Base-by-base conservation (phyloP, 2,888 invertebrate genomes). In the Ennomos erosarius region DNA sequence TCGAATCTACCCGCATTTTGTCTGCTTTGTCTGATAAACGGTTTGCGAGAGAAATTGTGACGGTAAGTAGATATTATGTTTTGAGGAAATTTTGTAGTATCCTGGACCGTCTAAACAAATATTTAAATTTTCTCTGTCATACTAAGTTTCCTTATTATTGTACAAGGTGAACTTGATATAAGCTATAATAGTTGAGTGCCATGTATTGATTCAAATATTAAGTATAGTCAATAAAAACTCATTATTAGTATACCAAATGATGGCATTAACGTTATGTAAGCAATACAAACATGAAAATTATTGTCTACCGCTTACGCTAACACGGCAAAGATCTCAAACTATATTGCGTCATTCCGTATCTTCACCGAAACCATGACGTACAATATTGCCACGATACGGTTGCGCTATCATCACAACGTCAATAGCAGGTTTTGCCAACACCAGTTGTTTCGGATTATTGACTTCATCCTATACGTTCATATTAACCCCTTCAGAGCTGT, bases 401-500 rank as follows among this genome's bases (percentile, higher is more conserved):
- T 82, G 84, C 82, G 88, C 82, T 87, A 87, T 86, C 87, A 77
- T 77, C 73, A 71, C 80, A 79, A 82, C 81, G 92, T 91, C 91
- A 92, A 85, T 87, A 78, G 87, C 92, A 92, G 90, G 84, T 87
- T 77, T 85, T 77, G 78, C 82, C 85, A 81, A 84, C 90, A 89
- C 90, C 90, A 80, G 90, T 91, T 90, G 91, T 88, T 84, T 84
- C 83, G 79, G 82, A 84, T 91, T 92, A 92, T 92, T 92, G 88
- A 81, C 82, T 89, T 88, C 83, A 87, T 87, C 85, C 88, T 84
- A 84, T 88, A 81, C 89, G 86, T 82, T 90, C 82, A 90, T 90
- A 90, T 90, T 88, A 90, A 91, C 91, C 92, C 90, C 85, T 91
- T 89, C 87, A 84, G 84, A 90, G 87, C 91, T 91, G 92, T 91